Percentiles rank a stretch among this genome's conserved stretches.
Conservation (phyloP, 2,797 vertebrate genomes). For the Neosilurus hyrtlii region DNA sequence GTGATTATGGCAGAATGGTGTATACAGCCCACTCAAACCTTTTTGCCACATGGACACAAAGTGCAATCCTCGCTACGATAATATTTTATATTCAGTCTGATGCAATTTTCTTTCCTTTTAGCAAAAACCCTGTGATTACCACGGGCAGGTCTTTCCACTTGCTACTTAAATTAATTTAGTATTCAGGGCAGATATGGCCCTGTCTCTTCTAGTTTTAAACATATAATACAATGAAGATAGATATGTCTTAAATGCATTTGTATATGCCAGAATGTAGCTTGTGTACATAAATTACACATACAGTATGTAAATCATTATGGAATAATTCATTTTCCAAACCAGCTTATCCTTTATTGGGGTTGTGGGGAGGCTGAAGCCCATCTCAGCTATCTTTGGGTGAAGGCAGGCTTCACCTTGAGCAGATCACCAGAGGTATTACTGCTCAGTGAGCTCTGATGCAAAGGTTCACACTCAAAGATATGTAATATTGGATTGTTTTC, state of each 20-base stretch:
- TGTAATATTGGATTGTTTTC: too few species aligned
- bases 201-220: not conserved
- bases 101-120: constrained; percentile 21
- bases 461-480: too few species aligned
- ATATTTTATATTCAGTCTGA: not conserved
- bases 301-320: too few species aligned
- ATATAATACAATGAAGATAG: not conserved
- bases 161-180: not conserved
- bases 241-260: not conserved
- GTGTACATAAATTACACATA: too few species aligned
- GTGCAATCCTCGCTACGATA: not conserved
- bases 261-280: not conserved
- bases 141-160: not conserved
- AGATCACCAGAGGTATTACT: too few species aligned
- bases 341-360: too few species aligned
- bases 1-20: not conserved
- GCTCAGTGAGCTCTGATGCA: too few species aligned
- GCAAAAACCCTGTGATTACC: not conserved
- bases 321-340: too few species aligned
- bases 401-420: too few species aligned
- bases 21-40: not conserved
- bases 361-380: too few species aligned
- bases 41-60: not conserved
- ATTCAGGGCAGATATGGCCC: not conserved
- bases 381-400: too few species aligned